Evolutionary conservation across 2,888 invertebrate genomes (phyloP).

Genomic region (Hypomecis punctinalis): DNA sequence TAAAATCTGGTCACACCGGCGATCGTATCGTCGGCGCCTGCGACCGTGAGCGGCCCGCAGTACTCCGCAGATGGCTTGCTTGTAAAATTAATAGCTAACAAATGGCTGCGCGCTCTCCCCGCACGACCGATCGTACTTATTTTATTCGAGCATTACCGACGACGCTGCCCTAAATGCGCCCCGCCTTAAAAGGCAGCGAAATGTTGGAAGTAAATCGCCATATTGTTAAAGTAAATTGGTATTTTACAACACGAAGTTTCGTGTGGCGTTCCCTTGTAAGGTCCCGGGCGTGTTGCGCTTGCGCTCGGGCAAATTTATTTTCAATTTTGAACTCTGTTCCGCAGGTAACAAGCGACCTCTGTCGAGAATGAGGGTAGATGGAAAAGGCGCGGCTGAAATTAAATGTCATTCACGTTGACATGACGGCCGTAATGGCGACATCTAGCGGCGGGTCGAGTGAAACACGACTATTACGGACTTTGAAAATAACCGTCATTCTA

Average conservation of each 20-base stretch:
- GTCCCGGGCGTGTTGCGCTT: conserved; percentile 23
- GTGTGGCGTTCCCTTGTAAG: conserved; percentile 66
- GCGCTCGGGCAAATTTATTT: conserved; percentile 1
- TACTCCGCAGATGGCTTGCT: conserved; percentile 52
- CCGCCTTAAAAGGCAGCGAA: conserved; percentile 74
- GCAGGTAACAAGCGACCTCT: conserved; percentile 12
- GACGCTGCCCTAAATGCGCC: conserved; percentile 72
- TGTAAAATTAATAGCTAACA: conserved; percentile 64
- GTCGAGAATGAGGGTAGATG: conserved; percentile 11
- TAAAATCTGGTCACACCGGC: conserved; percentile 1
- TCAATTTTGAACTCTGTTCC: conserved; percentile 45
- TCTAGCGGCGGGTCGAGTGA: conserved; percentile 58
- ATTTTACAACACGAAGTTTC: conserved; percentile 77
- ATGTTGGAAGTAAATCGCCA: conserved; percentile 75
- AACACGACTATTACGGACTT: conserved; percentile 42
- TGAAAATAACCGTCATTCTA: conserved; percentile 39
- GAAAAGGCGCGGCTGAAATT: conserved; percentile 46
- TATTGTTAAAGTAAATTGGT: conserved; percentile 82
- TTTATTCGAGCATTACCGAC: conserved; percentile 68
- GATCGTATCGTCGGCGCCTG: conserved; percentile 34
- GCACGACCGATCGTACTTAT: conserved; percentile 40
- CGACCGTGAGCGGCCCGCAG: neutral
- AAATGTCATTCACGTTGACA: conserved; percentile 69
- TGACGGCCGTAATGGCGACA: conserved; percentile 69
- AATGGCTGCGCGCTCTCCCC: conserved; percentile 52